Evolutionary conservation across 2,113 vertebrate species (phyloP).

Genomic region (Hippolais icterina): DNA sequence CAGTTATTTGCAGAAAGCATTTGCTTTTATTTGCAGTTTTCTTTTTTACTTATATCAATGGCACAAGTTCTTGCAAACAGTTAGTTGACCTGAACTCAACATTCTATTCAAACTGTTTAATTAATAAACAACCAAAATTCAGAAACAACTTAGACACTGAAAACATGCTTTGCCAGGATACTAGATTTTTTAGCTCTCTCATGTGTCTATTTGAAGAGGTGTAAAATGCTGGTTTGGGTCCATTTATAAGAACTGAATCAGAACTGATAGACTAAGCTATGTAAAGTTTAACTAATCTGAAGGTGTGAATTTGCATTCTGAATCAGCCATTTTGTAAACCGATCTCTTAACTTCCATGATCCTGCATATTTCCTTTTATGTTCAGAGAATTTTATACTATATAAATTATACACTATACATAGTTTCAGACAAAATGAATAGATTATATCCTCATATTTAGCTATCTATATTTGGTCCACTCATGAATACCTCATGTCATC

Average conservation of each 20-base stretch:
- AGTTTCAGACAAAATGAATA: not conserved
- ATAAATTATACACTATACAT: not conserved
- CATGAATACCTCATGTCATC: not conserved
- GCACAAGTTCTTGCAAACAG: constrained; percentile 34
- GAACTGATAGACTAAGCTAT: constrained; percentile 40
- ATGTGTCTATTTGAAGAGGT: not conserved
- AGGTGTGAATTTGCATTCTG: not conserved
- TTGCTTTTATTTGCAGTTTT: constrained; percentile 60
- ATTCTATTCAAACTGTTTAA: not conserved
- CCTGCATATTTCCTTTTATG: not conserved
- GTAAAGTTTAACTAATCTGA: not conserved
- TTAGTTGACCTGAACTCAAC: constrained; percentile 14
- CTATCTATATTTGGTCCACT: not conserved
- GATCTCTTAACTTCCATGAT: not conserved
- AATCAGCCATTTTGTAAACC: not conserved
- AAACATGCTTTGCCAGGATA: not conserved
- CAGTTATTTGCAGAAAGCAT: constrained; percentile 18
- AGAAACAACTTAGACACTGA: not conserved
- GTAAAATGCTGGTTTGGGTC: constrained; percentile 16
- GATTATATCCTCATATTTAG: not conserved
- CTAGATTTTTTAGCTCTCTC: not conserved
- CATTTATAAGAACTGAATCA: constrained; percentile 31
- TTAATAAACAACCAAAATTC: not conserved
- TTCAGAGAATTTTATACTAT: not conserved
- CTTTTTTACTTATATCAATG: constrained; percentile 40